Evolutionary conservation across 2,888 invertebrate genomes (phyloP), one percentile per base, ranked within the genome.

Genomic region (Caenorhabditis zanzibari): DNA sequence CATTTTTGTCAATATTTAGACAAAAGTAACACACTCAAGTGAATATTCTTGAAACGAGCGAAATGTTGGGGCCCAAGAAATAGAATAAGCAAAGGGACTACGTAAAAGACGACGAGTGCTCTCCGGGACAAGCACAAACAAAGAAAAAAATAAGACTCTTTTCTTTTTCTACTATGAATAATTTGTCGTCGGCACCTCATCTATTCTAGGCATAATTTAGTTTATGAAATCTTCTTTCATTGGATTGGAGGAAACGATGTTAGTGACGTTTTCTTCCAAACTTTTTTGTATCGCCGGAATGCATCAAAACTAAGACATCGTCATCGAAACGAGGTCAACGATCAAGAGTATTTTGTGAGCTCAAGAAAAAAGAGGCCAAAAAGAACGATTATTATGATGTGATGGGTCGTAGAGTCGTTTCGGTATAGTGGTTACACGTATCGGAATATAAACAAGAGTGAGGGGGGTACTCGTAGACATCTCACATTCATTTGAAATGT

Each of bases 131-230:
- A 68, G 68, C 49, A 79, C 63, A 79, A 71, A 72, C 56, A 63
- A 71, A 77, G 69, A 61, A 22, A 69, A 49, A 76, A 41, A 32
- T 64, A 12, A 22, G 52, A 56, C 44, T 26, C 41, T 61, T 41
- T 69, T 26, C 14, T 54, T 24, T 47, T 74, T 52, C 66, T 73
- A 68, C 64, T 74, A 81, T 68, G 81, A 74, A 81, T 81, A 81
- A 74, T 79, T 79, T 79, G 71, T 79, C 24, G 38, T 56, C 71
- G 61, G 61, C 69, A 69, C 69, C 38, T 49, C 58, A 47, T 41
- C 26, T 52, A 59, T 74, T 64, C 32, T 54, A 19, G n/a, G 26
- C 24, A 64, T 66, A 56, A 66, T 75, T 52, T 28, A 28, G 56
- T 26, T 56, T 54, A 69, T 68, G 32, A 26, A 28, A 61, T n/a